phyloP scores from a whole-genome alignment of 2,888 invertebrate species.

The Osmoderma eremita region DNA sequence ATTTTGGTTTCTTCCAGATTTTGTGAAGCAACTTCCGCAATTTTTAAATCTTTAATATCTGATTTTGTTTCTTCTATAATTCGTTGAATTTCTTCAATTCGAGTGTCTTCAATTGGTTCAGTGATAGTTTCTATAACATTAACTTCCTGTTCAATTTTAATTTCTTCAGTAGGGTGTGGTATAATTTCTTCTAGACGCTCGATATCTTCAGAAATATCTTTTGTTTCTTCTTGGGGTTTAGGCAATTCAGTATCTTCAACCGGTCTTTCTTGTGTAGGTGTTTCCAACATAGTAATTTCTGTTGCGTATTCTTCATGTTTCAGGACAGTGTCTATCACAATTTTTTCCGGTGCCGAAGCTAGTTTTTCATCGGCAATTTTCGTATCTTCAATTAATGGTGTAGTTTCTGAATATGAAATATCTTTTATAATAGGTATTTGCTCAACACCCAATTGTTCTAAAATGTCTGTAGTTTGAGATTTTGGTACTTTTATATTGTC shows the following conservation, averaged over 20 bases:
- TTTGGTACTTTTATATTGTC: neutral
- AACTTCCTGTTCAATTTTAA: neutral
- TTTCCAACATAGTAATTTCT: neutral
- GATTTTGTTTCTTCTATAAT: too few relatives aligned
- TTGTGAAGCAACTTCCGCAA: too few relatives aligned
- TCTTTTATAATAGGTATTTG: too few relatives aligned
- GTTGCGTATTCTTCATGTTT: neutral
- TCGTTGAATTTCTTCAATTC: neutral
- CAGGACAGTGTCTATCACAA: neutral
- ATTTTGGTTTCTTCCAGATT: too few relatives aligned
- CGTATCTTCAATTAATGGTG: neutral
- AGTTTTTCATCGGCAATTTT: neutral
- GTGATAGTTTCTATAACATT: constrained; percentile 15
- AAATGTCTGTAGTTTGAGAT: neutral
- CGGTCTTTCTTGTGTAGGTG: neutral
- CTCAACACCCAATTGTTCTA: neutral
- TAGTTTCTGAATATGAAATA: too few relatives aligned
- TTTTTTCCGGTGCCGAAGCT: neutral
- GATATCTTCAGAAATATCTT: too few relatives aligned
- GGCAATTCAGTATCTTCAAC: neutral
- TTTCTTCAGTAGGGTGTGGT: neutral
- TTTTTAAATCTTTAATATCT: too few relatives aligned
- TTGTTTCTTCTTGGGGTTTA: neutral
- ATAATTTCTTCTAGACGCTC: neutral
- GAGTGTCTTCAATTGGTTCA: neutral